phyloP scores from a whole-genome alignment of 2,113 vertebrate species.

The Seriola aureovittata region DNA sequence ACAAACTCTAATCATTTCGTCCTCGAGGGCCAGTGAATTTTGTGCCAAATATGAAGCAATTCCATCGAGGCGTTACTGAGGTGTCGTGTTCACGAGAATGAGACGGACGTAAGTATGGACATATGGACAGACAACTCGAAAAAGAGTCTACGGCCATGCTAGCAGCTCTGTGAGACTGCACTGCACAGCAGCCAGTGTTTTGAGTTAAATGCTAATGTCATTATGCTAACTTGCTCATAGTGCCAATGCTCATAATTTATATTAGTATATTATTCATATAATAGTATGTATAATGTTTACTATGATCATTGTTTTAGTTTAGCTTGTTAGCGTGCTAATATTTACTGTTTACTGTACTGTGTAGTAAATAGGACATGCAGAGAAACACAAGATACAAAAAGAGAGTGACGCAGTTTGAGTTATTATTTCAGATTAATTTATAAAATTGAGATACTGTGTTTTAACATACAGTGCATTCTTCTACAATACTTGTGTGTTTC shows the following conservation, averaged over 20 bases:
- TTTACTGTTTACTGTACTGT: not conserved
- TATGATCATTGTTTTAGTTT: not conserved
- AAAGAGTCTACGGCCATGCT: not conserved
- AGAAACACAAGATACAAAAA: not conserved
- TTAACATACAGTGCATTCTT: conserved; percentile 77
- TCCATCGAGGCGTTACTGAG: too few species aligned
- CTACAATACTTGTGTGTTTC: conserved; percentile 65
- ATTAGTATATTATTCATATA: not conserved
- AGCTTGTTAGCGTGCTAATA: not conserved
- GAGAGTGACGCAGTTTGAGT: conserved; percentile 4
- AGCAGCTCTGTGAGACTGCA: not conserved
- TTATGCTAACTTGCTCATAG: not conserved
- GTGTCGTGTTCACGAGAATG: too few species aligned
- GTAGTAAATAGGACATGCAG: not conserved
- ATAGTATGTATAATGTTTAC: not conserved
- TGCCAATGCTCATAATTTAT: not conserved
- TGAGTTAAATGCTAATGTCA: not conserved
- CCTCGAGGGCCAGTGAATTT: too few species aligned
- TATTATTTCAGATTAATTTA: conserved; percentile 78
- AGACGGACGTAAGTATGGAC: too few species aligned
- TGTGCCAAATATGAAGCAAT: too few species aligned
- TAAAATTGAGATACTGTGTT: conserved; percentile 78
- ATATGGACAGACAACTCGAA: too few species aligned
- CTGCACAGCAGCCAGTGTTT: not conserved
- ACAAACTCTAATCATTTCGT: too few species aligned